phyloP scores from a whole-genome alignment of 2,797 vertebrate species.

The Argya squamiceps region DNA sequence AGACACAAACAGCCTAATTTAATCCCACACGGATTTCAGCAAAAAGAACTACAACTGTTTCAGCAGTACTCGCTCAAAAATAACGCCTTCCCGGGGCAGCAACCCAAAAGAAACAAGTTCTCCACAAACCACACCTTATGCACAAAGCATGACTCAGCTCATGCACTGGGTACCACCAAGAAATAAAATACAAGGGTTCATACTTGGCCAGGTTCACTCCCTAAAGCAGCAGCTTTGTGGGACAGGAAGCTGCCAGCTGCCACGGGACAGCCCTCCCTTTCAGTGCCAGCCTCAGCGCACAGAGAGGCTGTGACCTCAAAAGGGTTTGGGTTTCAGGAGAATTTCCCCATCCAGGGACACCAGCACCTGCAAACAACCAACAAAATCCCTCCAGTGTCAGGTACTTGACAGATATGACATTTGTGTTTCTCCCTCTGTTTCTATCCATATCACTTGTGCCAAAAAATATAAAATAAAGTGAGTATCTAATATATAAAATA shows the following conservation, averaged over 20 bases:
- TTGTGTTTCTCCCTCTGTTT: not conserved
- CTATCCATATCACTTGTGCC: not conserved
- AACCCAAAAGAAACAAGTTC: slow-evolving; percentile 14
- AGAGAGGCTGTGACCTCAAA: not conserved
- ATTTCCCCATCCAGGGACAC: not conserved
- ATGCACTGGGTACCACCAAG: not conserved
- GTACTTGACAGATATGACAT: not conserved
- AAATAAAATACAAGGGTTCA: not conserved
- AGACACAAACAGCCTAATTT: not conserved
- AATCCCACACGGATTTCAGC: not conserved
- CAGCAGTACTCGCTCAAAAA: not conserved
- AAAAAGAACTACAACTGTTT: not conserved
- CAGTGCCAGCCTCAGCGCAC: not conserved
- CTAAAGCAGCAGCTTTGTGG: not conserved
- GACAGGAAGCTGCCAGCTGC: not conserved
- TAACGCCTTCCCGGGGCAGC: not conserved
- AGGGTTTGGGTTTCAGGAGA: not conserved
- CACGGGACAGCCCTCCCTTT: not conserved
- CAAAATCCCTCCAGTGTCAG: not conserved
- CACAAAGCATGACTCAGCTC: slow-evolving; percentile 31
- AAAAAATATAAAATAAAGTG: not conserved
- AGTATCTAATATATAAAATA: not conserved
- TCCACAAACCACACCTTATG: slow-evolving; percentile 25
- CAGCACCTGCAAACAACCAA: not conserved
- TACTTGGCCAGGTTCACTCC: not conserved